These are phyloP conservation scores for Uropsilus gracilis DNA, from an alignment of 2,113 vertebrate genomes.

Conservation along the genomic window DNA sequence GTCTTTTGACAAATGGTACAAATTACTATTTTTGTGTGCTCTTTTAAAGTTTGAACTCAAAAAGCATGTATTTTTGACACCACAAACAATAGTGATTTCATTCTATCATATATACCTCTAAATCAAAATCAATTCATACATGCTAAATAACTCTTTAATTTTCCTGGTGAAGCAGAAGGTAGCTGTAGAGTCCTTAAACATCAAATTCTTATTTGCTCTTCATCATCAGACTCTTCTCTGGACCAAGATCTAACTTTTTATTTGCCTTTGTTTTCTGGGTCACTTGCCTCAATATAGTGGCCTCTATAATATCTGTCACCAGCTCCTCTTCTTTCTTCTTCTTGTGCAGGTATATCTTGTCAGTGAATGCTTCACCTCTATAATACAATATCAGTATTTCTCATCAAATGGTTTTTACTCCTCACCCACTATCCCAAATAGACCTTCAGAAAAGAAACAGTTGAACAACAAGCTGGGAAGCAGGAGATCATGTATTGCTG, in stretches of 20 bases:
- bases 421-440: neutral
- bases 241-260: neutral
- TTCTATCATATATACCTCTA: neutral
- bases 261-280: neutral
- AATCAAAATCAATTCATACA: neutral
- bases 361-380: neutral
- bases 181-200: neutral
- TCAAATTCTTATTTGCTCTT: neutral
- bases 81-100: neutral
- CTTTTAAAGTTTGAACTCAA: too few relatives aligned
- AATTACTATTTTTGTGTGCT: too few relatives aligned
- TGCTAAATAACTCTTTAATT: neutral
- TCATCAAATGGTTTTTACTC: neutral
- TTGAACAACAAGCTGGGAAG: neutral
- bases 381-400: neutral
- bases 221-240: neutral
- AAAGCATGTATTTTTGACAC: too few relatives aligned
- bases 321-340: neutral
- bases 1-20: too few relatives aligned
- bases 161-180: accelerated
- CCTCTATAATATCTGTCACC: neutral
- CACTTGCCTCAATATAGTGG: neutral
- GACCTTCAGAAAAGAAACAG: neutral
- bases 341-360: neutral
- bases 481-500: neutral